Evolutionary conservation across 2,888 invertebrate species (phyloP).

Genomic region (Aleiodes leptofemur): DNA sequence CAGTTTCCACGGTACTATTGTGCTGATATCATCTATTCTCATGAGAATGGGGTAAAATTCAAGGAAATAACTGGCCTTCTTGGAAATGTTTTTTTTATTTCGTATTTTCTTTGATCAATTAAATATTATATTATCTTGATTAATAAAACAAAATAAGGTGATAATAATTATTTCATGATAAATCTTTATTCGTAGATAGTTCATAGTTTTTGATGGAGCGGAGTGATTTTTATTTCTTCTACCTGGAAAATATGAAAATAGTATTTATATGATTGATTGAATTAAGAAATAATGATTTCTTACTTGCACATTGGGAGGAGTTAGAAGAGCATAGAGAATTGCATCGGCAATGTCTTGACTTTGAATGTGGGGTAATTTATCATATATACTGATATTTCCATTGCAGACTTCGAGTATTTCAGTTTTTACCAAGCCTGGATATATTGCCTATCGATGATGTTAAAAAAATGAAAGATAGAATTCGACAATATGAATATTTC

Average conservation of each 20-base stretch:
- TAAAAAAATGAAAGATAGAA: slow-evolving; percentile 11
- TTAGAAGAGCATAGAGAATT: slow-evolving; percentile 70
- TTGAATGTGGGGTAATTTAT: slow-evolving; percentile 59
- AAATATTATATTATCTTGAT: too few relatives aligned
- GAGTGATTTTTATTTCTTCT: slow-evolving; percentile 26
- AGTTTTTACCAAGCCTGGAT: slow-evolving; percentile 80
- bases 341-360: slow-evolving; percentile 73
- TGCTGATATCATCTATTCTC: too few relatives aligned
- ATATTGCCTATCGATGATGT: slow-evolving; percentile 77
- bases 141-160: too few relatives aligned
- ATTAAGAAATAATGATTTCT: slow-evolving; percentile 1
- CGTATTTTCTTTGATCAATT: too few relatives aligned
- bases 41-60: too few relatives aligned
- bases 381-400: slow-evolving; percentile 52
- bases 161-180: too few relatives aligned
- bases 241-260: slow-evolving; percentile 24
- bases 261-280: not conserved
- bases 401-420: slow-evolving; percentile 69
- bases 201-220: not conserved
- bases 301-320: slow-evolving; percentile 60
- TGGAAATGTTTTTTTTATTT: too few relatives aligned
- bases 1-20: too few relatives aligned
- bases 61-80: too few relatives aligned
- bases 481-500: not conserved
- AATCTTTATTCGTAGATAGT: not conserved